These are phyloP conservation scores for Erithacus rubecula DNA, from an alignment of 2,797 vertebrate genomes.

Conservation along the genomic window DNA sequence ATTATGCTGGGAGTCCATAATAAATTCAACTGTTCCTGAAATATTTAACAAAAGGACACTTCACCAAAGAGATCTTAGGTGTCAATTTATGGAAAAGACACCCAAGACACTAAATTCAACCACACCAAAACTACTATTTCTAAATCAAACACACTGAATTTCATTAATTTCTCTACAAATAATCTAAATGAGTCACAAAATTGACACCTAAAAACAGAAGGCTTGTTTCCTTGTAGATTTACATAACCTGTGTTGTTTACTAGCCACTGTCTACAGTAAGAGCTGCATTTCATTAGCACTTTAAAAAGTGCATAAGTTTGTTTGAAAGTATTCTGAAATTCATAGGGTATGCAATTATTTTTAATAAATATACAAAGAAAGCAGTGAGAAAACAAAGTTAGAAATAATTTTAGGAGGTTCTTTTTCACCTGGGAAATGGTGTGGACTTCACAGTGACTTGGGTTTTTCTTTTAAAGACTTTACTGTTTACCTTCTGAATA, in stretches of 20 bases:
- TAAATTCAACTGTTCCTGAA: constrained; percentile 95
- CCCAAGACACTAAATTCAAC: neutral
- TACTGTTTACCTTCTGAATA: neutral
- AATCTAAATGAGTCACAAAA: neutral
- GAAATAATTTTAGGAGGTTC: neutral
- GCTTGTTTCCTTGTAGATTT: neutral
- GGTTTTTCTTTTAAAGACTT: neutral
- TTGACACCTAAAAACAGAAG: neutral
- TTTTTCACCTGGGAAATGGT: neutral
- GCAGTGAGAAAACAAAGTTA: neutral
- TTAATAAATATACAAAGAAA: neutral
- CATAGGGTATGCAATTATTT: neutral
- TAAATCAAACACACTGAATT: neutral
- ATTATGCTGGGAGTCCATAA: constrained; percentile 93
- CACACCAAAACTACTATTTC: neutral
- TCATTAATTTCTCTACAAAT: neutral
- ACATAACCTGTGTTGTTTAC: neutral
- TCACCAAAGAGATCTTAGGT: neutral
- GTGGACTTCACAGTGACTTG: neutral
- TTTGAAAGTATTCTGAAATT: neutral
- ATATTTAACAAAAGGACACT: neutral
- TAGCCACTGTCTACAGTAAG: neutral
- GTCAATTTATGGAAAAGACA: neutral
- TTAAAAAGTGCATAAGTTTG: neutral
- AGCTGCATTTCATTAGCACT: neutral